Base-by-base conservation (phyloP, 2,797 vertebrate species). In the Hydrolagus colliei region DNA sequence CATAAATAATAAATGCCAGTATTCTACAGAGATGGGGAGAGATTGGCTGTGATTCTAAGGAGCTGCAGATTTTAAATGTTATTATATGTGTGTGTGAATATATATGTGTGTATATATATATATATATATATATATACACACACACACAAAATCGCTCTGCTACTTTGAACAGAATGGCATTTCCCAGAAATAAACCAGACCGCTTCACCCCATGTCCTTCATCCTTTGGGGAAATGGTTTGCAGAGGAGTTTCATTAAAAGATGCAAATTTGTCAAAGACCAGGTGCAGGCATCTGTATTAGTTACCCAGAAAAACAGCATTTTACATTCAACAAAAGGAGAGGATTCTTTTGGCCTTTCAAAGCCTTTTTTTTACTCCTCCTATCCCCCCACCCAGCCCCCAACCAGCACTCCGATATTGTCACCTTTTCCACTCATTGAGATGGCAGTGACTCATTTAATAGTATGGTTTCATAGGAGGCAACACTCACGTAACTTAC, bases 1-100 rank as follows among this genome's bases (percentile, higher is more conserved):
- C 14, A 35, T 67, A 14, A 80, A 35, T 67, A 80, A 67, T 80
- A 67, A 67, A 80, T 80, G n/a, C 11, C 63, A 63, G 18, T 80
- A 67, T 5, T 32, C 63, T 80, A 32, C 27, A 32, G 63, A 18
- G 78, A 82, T 16, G 68, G 27, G 16, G 63, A 68, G 8, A 68
- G 16, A 14, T 18, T 5, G 63, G 32, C 27, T 65, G 0, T 14
- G 68, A 9, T 35, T 16, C 16, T 9, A 18, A 8, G 11, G 27
- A 68, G 27, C 14, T 82, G 62, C 63, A 82, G 14, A 22, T 79
- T 79, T 27, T 72, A 16, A 9, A 22, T 13, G 13, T 80, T 52
- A 3, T 52, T 1, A 52, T 52, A 52, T 52, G 6, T 52, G 41
- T 52, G 41, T 52, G 41, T 52, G 41, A 1, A 52, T 52, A 52